These are phyloP conservation scores for Labeo rohita DNA, from an alignment of 2,113 vertebrate species.

Conservation along the genomic window DNA sequence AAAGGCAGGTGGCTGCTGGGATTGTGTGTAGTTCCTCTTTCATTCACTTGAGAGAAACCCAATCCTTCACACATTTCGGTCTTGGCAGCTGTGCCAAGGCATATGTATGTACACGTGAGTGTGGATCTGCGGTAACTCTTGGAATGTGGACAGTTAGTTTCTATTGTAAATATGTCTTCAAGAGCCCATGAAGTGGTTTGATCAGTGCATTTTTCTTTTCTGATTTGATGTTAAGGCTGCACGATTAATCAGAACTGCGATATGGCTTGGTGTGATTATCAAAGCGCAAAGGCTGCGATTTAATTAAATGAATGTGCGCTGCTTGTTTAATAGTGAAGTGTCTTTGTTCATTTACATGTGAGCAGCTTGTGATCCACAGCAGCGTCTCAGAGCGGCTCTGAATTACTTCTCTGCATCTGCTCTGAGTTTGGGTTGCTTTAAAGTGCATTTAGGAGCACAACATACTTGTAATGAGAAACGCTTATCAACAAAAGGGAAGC, in stretches of 20 bases:
- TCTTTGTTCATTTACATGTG: neutral
- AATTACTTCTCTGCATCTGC: neutral
- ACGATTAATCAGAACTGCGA: no score
- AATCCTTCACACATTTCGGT: constrained; percentile 23
- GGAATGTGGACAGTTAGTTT: constrained; percentile 29
- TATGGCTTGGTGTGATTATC: neutral
- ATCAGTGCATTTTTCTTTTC: neutral
- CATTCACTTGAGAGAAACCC: constrained; percentile 37
- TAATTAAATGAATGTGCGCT: neutral
- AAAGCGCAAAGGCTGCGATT: neutral
- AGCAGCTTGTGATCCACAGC: neutral
- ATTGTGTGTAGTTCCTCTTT: constrained; percentile 25
- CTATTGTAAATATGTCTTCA: neutral
- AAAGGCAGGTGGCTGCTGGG: constrained; percentile 55
- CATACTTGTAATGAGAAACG: neutral
- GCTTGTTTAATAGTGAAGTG: neutral
- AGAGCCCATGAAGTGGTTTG: neutral
- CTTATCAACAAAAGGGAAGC: neutral
- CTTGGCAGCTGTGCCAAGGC: constrained; percentile 26
- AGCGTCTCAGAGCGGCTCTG: neutral
- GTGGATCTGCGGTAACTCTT: neutral
- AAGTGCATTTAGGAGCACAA: neutral
- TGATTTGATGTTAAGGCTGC: neutral
- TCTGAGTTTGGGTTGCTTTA: no score
- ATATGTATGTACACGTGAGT: neutral